Evolutionary conservation across 1,140 invertebrate species (phyloP).

Genomic region (Manduca sexta): DNA sequence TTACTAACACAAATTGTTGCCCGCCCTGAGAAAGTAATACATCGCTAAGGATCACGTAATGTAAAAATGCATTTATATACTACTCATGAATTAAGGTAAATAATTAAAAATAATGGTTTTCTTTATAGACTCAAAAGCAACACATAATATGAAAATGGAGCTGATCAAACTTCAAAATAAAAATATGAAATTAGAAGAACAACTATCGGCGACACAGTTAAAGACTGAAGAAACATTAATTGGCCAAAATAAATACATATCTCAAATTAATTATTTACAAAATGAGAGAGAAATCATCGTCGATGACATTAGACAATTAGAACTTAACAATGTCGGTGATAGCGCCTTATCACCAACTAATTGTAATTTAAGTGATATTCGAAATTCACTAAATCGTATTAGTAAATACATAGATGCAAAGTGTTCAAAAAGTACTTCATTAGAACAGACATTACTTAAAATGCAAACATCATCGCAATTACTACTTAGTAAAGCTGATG

Average conservation of each 20-base stretch:
- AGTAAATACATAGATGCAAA: constrained; percentile 32
- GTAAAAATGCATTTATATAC: not conserved
- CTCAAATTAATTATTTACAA: constrained; percentile 30
- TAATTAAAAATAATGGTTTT: not conserved
- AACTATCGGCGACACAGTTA: constrained; percentile 35
- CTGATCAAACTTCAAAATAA: constrained; percentile 38
- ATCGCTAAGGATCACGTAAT: too few relatives aligned
- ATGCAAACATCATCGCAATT: constrained; percentile 55
- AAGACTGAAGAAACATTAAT: constrained; percentile 27
- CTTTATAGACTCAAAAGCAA: constrained; percentile 52
- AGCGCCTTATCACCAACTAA: constrained; percentile 32
- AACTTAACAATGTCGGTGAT: constrained; percentile 43
- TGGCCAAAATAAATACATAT: constrained; percentile 29
- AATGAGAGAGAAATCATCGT: constrained; percentile 45
- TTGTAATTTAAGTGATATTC: constrained; percentile 36
- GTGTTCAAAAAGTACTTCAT: constrained; percentile 28
- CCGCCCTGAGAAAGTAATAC: too few relatives aligned
- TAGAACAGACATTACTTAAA: constrained; percentile 49
- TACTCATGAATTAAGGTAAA: not conserved
- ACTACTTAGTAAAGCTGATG: constrained; percentile 51
- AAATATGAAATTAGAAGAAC: constrained; percentile 35
- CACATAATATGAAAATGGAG: constrained; percentile 58
- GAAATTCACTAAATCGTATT: constrained; percentile 40
- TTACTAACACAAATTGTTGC: too few relatives aligned
- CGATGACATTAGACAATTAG: constrained; percentile 47